Evolutionary conservation across 92 coral and sea anemone species (phyloP), one percentile per base, ranked within the genome.

Genomic region (Meandrina meandrites): DNA sequence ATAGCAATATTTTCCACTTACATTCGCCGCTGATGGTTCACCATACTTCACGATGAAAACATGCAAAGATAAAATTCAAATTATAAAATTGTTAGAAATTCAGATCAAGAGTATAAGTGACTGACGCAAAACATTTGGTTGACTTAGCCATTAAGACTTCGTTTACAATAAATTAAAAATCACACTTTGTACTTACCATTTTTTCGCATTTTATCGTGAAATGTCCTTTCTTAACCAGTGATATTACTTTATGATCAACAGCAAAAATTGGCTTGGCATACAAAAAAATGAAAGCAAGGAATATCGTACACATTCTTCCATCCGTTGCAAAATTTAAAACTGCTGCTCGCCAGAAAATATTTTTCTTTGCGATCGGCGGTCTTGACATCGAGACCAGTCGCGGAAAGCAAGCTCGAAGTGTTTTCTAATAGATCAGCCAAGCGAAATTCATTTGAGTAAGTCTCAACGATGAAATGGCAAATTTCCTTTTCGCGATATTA

Each of bases 401-500:
- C 42, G 37, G 16, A 34, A 60, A 60, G 3, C 71, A 66, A 66
- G 28, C 71, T 60, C 1, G 68, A 24, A 24, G 48, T 18, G 51
- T 37, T 35, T 32, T 73, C 18, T 28, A 40, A 1, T 27, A 24
- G 48, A 35, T 18, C 27, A 73, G 48, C 14, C 1, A 11, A 24
- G 14, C 60, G 45, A 27, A 21, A n/a, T 8, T 27, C 54, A 30
- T 31, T 36, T 21, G 68, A 40, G 68, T 60, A 60, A 27, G 1
- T 68, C 71, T 40, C 53, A 31, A 30, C 60, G 42, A 54, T 7
- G 15, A 18, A 35, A 30, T 53, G 79, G 32, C 40, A 50, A 81
- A 82, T 69, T 53, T 71, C 86, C 79, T 71, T 83, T 48, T 54
- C 51, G 79, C 70, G 72, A 83, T n/a, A n/a, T 83, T 71, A 83